Evolutionary conservation across 2,113 vertebrate genomes (phyloP).

Genomic region (Thunnus thynnus): DNA sequence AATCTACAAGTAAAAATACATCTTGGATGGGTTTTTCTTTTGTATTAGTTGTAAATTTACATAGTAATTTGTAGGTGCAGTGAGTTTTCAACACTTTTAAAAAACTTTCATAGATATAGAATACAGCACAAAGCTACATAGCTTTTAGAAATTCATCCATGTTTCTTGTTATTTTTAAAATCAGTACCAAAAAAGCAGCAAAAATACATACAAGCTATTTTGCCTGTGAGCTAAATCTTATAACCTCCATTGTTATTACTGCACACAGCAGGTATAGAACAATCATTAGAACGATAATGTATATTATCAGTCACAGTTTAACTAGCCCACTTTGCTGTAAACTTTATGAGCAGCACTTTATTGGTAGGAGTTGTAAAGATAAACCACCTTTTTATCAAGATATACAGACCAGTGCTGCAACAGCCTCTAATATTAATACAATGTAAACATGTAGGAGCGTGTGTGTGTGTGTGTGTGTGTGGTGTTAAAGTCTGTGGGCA

Average conservation of each 20-base stretch:
- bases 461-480: neutral
- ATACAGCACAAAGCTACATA: too few relatives aligned
- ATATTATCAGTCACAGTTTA: too few relatives aligned
- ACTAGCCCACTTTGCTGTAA: neutral
- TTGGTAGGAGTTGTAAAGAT: slow-evolving; percentile 59
- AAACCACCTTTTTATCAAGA: slow-evolving; percentile 35
- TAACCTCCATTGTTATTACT: neutral
- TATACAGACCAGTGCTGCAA: neutral
- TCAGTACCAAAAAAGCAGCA: too few relatives aligned
- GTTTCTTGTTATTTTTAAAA: too few relatives aligned
- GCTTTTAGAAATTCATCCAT: too few relatives aligned
- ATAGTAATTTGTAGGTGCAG: neutral
- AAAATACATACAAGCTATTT: too few relatives aligned
- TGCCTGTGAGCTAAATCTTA: too few relatives aligned
- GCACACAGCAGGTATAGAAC: neutral
- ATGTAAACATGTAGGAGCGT: slow-evolving; percentile 12
- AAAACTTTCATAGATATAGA: too few relatives aligned
- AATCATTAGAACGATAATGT: neutral
- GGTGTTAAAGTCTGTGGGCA: neutral
- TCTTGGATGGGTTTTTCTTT: neutral
- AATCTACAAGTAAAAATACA: neutral
- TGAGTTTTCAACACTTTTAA: neutral
- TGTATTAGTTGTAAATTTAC: neutral
- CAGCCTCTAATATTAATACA: slow-evolving; percentile 32
- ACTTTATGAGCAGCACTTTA: slow-evolving; percentile 52